phyloP scores from a whole-genome alignment of 2,888 invertebrate species.

The Neelides folsomi region DNA sequence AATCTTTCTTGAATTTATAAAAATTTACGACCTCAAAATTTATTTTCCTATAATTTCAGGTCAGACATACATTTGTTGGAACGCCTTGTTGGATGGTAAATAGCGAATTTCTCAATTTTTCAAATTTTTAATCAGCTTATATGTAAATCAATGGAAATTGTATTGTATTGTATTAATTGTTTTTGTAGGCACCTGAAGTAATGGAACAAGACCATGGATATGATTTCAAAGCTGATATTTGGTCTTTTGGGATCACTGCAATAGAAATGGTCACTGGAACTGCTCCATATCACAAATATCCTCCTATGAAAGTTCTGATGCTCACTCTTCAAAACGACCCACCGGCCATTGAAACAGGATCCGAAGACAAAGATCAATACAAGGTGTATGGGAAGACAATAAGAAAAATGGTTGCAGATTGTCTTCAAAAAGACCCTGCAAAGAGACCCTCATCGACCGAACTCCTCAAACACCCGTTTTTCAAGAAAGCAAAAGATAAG shows the following conservation, averaged over 20 bases:
- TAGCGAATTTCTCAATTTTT: conserved; percentile 36
- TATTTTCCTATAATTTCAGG: too few species aligned
- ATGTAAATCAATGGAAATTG: too few species aligned
- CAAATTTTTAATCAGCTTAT: too few species aligned
- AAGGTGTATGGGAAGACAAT: conserved; percentile 95
- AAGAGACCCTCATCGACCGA: conserved; percentile 83
- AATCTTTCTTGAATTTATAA: too few species aligned
- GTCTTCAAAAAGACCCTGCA: conserved; percentile 86
- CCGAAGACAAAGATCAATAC: conserved; percentile 94
- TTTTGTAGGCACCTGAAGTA: conserved; percentile 65
- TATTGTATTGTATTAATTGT: not conserved
- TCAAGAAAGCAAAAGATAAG: conserved; percentile 91
- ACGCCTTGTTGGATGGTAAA: conserved; percentile 53
- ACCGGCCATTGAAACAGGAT: conserved; percentile 84
- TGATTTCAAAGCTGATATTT: conserved; percentile 92
- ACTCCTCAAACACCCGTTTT: conserved; percentile 90
- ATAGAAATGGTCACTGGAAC: conserved; percentile 98
- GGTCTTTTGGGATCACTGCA: conserved; percentile 92
- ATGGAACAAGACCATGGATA: conserved; percentile 90
- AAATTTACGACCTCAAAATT: too few species aligned
- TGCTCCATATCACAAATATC: conserved; percentile 96
- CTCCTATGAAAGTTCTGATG: conserved; percentile 99
- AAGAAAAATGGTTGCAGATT: conserved; percentile 90
- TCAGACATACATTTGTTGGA: conserved; percentile 48
- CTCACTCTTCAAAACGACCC: conserved; percentile 95